Conservation (phyloP, 2,888 invertebrate genomes). For the Idaea dimidiata region DNA sequence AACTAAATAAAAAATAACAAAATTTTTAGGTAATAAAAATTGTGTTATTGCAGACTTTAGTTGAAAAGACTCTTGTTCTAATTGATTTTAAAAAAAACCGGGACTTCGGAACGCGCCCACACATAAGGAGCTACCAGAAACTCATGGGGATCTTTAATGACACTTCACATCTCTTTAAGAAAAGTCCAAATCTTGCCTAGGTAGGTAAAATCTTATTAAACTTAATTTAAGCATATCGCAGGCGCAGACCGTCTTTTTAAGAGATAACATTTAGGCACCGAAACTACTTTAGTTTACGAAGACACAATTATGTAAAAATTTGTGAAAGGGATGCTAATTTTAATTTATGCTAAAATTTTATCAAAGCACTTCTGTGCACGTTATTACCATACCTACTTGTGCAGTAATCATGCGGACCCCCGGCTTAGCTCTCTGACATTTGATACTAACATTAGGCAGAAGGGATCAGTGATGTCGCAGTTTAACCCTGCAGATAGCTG, state of each 20-base stretch:
- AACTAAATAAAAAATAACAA: no score
- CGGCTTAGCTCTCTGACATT: slow-evolving; percentile 64
- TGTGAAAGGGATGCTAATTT: background rate
- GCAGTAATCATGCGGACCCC: slow-evolving; percentile 52
- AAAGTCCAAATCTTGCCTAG: no score
- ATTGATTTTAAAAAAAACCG: no score
- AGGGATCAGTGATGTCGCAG: slow-evolving; percentile 59
- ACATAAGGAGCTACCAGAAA: no score
- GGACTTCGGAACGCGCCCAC: no score
- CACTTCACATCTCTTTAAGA: no score
- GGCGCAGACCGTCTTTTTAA: background rate
- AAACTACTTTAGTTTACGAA: background rate
- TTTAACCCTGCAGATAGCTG: slow-evolving; percentile 70
- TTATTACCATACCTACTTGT: slow-evolving; percentile 28
- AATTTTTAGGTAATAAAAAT: no score
- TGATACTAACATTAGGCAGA: slow-evolving; percentile 61
- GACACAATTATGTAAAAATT: slow-evolving; percentile 1
- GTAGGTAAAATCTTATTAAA: no score
- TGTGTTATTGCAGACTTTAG: no score
- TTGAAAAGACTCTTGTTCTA: no score
- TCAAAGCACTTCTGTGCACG: slow-evolving; percentile 22
- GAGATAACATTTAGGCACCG: background rate
- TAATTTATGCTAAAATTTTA: slow-evolving; percentile 6
- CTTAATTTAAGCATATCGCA: no score
- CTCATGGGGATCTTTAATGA: no score